Evolutionary conservation across 1,140 invertebrate genomes (phyloP), one percentile per base, ranked within the genome.

Genomic region (Pararge aegeria): DNA sequence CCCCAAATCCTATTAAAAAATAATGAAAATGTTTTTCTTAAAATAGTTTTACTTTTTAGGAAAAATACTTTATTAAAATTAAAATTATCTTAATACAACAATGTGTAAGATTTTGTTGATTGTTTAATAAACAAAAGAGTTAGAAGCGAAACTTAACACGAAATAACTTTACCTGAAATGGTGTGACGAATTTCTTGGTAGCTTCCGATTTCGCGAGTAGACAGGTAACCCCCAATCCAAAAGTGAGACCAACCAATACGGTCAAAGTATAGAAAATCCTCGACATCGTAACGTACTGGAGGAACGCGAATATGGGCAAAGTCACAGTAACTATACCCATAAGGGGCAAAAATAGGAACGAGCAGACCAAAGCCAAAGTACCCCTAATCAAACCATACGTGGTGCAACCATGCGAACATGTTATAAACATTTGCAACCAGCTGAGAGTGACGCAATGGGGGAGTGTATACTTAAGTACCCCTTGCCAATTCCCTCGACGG

Each of bases 391-490:
- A 78, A 0, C 95, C 95, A 72, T 95, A 95, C 86, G 94, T 95
- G 0, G 95, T 96, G 21, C 95, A 94, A 20, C 94, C 94, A 70
- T 96, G 95, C 0, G 95, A 95, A 63, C 93, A 94, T 2, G 95
- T 92, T 61, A 96, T 93, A 29, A 94, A 95, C 68, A 97, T 93
- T 70, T 97, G 95, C 75, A 96, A 93, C 96, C 96, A 97, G 70
- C 95, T 95, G 5, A 97, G 90, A 0, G 95, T 96, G 0, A 97
- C 95, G 44, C 96, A 95, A 83, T 97, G 96, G 0, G 96, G 96
- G 34, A 97, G 93, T 0, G 96, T 83, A 24, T 92, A 93, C 55
- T 93, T 94, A 70, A 96, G 96, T 10, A 93, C 93, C 0, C 96
- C 96, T 49, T 93, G 92, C 95, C 95, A 97, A 46, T 93, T 91